These are phyloP conservation scores for Monochamus alternatus DNA, from an alignment of 2,888 invertebrate genomes.

Conservation along the genomic window DNA sequence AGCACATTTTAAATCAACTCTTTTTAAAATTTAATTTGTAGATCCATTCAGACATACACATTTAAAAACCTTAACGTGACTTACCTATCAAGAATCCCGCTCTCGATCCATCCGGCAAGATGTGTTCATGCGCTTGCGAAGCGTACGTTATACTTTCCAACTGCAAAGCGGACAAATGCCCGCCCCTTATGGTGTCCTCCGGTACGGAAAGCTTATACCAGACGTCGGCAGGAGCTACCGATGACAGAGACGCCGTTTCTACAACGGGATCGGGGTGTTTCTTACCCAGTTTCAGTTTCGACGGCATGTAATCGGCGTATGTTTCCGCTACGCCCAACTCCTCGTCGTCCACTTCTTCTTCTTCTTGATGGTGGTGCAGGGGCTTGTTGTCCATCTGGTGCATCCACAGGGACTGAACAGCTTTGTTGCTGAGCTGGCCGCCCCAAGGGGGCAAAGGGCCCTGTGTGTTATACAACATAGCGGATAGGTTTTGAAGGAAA, in stretches of 20 bases:
- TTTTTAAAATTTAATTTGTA: too few relatives aligned
- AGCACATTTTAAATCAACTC: too few relatives aligned
- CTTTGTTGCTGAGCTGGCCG: slow-evolving; percentile 71
- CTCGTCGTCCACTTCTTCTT: slow-evolving; percentile 86
- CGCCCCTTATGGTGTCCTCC: slow-evolving; percentile 86
- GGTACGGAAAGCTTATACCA: slow-evolving; percentile 91
- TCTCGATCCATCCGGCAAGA: slow-evolving; percentile 89
- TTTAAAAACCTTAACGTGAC: not conserved
- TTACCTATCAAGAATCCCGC: slow-evolving; percentile 96
- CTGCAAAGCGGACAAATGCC: slow-evolving; percentile 94
- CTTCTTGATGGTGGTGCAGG: slow-evolving; percentile 66
- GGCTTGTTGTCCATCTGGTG: slow-evolving; percentile 66
- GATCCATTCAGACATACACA: too few relatives aligned
- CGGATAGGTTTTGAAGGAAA: slow-evolving; percentile 67
- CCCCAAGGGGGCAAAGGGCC: slow-evolving; percentile 64
- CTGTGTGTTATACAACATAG: slow-evolving; percentile 63
- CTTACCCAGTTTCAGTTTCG: slow-evolving; percentile 93
- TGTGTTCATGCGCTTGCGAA: slow-evolving; percentile 95
- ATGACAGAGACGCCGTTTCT: slow-evolving; percentile 97
- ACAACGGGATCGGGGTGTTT: slow-evolving; percentile 99
- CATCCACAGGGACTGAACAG: slow-evolving; percentile 77
- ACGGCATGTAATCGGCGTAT: slow-evolving; percentile 98
- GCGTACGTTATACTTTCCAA: slow-evolving; percentile 98
- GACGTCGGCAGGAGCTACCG: slow-evolving; percentile 95
- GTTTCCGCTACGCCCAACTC: slow-evolving; percentile 99